Percentiles rank a stretch among this genome's conserved stretches.
Evolutionary conservation across 2,113 vertebrate species (phyloP).

Genomic region (Oceanites oceanicus): DNA sequence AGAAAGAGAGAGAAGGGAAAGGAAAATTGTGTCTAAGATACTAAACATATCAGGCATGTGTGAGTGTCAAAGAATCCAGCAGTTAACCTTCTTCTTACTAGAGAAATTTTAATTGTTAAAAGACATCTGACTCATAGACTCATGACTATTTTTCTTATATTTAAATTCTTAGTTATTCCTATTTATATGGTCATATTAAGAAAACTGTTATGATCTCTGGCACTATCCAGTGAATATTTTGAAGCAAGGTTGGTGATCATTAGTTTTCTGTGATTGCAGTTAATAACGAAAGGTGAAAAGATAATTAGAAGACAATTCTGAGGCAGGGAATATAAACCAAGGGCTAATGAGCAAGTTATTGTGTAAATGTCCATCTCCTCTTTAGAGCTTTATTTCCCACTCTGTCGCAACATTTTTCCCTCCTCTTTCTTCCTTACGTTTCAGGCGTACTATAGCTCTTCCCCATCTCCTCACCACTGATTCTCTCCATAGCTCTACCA

Average conservation of each 20-base stretch:
- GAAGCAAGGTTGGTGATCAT: neutral
- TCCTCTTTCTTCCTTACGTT: neutral
- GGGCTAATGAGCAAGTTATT: neutral
- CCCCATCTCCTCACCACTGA: neutral
- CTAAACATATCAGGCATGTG: constrained; percentile 44
- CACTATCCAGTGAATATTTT: neutral
- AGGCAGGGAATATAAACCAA: neutral
- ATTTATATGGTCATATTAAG: neutral
- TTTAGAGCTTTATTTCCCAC: neutral
- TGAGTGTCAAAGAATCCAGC: neutral
- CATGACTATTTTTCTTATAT: neutral
- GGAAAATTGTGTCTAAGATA: constrained; percentile 42
- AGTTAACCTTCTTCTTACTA: constrained; percentile 1
- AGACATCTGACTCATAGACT: neutral
- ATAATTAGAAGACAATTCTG: constrained; percentile 3
- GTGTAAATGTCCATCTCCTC: neutral
- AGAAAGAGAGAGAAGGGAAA: constrained; percentile 17
- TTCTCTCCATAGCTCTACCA: neutral
- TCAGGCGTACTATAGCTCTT: neutral
- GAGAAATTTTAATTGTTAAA: neutral
- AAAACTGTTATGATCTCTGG: neutral
- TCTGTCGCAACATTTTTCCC: neutral
- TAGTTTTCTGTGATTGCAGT: neutral
- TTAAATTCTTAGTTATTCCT: neutral
- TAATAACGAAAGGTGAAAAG: constrained; percentile 27